Evolutionary conservation across 2,797 vertebrate species (phyloP).

Genomic region (Streptopelia turtur): DNA sequence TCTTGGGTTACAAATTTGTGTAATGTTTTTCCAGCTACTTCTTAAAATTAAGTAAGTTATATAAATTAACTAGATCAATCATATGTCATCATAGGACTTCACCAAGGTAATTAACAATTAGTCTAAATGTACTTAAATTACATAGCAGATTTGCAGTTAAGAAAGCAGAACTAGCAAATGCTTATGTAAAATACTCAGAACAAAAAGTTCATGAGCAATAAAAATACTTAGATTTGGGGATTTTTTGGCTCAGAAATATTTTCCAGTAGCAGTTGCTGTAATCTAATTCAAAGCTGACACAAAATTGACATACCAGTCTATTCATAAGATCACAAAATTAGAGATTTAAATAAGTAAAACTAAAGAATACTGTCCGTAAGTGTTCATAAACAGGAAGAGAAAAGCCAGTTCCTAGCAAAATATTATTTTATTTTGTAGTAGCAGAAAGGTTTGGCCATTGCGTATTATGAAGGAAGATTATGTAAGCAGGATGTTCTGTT

Average conservation of each 20-base stretch:
- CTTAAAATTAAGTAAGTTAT: not conserved
- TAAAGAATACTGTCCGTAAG: not conserved
- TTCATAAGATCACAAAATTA: not conserved
- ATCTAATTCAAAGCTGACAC: not conserved
- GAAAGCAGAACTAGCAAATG: not conserved
- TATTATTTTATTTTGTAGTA: not conserved
- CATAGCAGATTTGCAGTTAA: not conserved
- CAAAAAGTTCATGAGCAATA: not conserved
- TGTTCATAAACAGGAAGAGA: not conserved
- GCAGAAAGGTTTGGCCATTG: not conserved
- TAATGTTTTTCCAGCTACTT: not conserved
- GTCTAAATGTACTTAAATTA: not conserved
- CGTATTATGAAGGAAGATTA: not conserved
- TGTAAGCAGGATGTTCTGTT: not conserved
- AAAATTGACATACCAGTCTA: not conserved
- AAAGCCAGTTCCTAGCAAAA: not conserved
- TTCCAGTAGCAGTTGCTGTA: not conserved
- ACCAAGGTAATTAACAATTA: not conserved
- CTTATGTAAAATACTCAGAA: not conserved
- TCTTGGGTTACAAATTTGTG: not conserved
- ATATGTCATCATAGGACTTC: not conserved
- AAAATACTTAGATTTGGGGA: not conserved
- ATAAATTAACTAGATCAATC: not conserved
- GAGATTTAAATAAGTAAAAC: not conserved
- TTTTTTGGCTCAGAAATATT: not conserved